These are phyloP conservation scores for Chlorops oryzae DNA, from an alignment of 1,140 invertebrate genomes.

Conservation along the genomic window DNA sequence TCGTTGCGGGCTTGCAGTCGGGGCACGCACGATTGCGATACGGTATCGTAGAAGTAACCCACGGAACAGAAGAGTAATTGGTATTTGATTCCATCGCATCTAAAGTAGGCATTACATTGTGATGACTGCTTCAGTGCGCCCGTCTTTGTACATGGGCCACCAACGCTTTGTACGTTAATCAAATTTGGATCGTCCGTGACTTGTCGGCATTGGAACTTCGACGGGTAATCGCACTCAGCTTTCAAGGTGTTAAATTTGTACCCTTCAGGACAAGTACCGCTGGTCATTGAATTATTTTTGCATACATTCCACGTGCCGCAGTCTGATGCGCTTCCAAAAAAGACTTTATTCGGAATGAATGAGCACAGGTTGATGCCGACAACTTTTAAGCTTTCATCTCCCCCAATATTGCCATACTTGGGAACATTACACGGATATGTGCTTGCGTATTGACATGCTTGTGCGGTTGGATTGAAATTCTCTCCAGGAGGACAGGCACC, in stretches of 20 bases:
- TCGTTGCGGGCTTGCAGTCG: constrained; percentile 19
- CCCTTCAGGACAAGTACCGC: constrained; percentile 12
- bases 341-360: constrained; percentile 15
- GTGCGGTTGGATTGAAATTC: constrained; percentile 20
- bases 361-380: constrained; percentile 22
- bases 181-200: constrained; percentile 21
- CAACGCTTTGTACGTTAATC: neutral
- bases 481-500: constrained; percentile 21
- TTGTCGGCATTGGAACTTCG: constrained; percentile 18
- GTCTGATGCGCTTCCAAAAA: constrained; percentile 22
- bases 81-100: constrained; percentile 13
- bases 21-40: constrained; percentile 16
- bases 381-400: neutral
- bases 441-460: constrained; percentile 18
- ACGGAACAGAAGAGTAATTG: constrained; percentile 5
- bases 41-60: constrained; percentile 19
- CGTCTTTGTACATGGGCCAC: constrained; percentile 9
- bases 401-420: neutral
- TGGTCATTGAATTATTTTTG: constrained; percentile 9
- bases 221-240: constrained; percentile 18
- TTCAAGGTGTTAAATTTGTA: constrained; percentile 14
- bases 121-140: constrained; percentile 10
- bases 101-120: constrained; percentile 25
- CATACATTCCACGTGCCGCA: constrained; percentile 24
- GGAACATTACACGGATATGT: constrained; percentile 11